These are phyloP conservation scores for Perca schrenkii DNA, from an alignment of 2,113 vertebrate genomes.

Conservation along the genomic window DNA sequence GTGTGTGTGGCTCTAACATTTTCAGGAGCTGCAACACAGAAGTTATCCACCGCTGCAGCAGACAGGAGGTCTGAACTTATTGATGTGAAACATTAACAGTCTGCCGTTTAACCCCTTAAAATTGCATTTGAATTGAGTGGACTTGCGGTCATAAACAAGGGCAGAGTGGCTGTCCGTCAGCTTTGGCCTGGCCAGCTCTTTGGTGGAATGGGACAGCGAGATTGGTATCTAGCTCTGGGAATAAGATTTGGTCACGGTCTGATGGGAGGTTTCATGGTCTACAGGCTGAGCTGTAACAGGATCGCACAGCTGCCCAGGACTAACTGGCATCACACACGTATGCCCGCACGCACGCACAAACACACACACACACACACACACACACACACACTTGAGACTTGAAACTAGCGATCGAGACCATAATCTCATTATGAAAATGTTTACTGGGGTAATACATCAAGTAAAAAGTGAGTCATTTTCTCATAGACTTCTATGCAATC, in stretches of 20 bases:
- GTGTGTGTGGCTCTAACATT: not conserved
- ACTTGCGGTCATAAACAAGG: conserved; percentile 10
- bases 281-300: conserved; percentile 46
- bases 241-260: conserved; percentile 65
- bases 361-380: too few species aligned
- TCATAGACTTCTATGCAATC: too few species aligned
- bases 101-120: not conserved
- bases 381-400: too few species aligned
- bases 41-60: not conserved
- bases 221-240: conserved; percentile 54
- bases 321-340: not conserved
- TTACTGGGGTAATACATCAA: too few species aligned
- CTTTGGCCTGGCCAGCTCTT: conserved; percentile 10
- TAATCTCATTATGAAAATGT: too few species aligned
- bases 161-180: conserved; percentile 32
- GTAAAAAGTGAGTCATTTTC: too few species aligned
- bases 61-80: conserved; percentile 5
- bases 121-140: conserved; percentile 14
- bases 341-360: too few species aligned
- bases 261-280: conserved; percentile 63
- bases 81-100: conserved; percentile 23
- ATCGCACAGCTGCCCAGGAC: conserved; percentile 17
- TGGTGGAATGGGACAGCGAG: conserved; percentile 31
- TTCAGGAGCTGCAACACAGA: not conserved
- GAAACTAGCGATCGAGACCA: too few species aligned